Evolutionary conservation across 2,797 vertebrate genomes (phyloP).

Genomic region (Sebastes hopkinsi): DNA sequence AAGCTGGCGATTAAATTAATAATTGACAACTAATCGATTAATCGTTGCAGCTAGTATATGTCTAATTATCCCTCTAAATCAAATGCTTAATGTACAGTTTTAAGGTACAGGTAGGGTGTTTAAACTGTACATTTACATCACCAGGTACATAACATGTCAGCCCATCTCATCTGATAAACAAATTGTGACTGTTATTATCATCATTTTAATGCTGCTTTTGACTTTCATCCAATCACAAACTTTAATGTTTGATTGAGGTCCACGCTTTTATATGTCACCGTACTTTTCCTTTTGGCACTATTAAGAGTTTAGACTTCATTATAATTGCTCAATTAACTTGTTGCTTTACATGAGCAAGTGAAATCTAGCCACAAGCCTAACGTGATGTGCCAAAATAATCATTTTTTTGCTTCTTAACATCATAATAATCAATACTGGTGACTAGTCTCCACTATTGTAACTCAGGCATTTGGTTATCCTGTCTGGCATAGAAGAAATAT

Average conservation of each 20-base stretch:
- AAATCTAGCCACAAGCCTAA: background rate
- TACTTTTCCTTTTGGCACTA: background rate
- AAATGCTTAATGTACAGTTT: background rate
- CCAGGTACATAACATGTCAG: background rate
- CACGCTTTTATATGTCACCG: no score
- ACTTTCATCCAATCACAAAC: background rate
- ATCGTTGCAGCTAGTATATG: background rate
- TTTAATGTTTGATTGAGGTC: no score
- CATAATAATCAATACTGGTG: background rate
- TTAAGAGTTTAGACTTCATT: background rate
- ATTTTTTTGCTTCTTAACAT: background rate
- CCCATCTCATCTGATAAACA: background rate
- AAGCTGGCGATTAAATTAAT: no score
- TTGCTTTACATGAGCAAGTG: background rate
- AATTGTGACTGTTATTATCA: background rate
- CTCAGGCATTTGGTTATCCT: background rate
- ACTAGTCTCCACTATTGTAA: background rate
- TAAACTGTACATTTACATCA: background rate
- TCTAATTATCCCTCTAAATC: background rate
- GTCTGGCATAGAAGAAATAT: background rate
- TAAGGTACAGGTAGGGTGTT: background rate
- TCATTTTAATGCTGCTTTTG: background rate
- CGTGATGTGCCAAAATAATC: background rate
- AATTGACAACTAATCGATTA: no score
- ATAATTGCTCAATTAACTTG: background rate